Percentiles rank a stretch among this genome's conserved stretches.
phyloP scores from a whole-genome alignment of 1,140 invertebrate genomes.

The Bombus vancouverensis region DNA sequence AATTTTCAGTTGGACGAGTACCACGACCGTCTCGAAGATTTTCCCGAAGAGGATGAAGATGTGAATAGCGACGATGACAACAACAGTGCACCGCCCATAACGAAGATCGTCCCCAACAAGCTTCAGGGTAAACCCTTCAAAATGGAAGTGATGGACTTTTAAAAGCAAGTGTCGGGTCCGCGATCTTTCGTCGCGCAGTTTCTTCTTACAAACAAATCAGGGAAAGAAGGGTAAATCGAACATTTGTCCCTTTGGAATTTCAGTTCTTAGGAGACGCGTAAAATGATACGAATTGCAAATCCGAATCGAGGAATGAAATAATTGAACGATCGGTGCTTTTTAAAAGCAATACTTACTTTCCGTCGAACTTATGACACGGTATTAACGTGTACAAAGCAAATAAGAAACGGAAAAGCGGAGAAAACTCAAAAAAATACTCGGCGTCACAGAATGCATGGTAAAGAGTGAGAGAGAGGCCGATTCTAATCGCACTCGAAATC shows the following conservation, averaged over 20 bases:
- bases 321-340: constrained; percentile 23
- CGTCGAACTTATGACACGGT: constrained; percentile 1
- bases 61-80: constrained; percentile 79
- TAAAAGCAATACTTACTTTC: constrained; percentile 40
- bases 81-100: constrained; percentile 73
- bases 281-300: constrained; percentile 20
- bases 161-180: constrained; percentile 26
- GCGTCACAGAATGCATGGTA: background rate
- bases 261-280: background rate
- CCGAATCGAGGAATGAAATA: background rate
- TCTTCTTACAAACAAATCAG: background rate
- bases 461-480: background rate
- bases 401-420: background rate
- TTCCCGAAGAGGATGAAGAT: constrained; percentile 81
- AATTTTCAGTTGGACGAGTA: constrained; percentile 78
- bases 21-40: constrained; percentile 80
- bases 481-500: constrained; percentile 13
- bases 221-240: constrained; percentile 2
- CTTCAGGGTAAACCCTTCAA: constrained; percentile 79
- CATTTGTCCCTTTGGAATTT: constrained; percentile 6
- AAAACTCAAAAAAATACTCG: background rate
- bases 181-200: background rate
- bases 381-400: background rate
- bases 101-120: constrained; percentile 72
- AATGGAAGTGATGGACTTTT: constrained; percentile 82